A percentile compares a stretch with the other conserved stretches of the same genome.
Evolutionary conservation across 2,888 invertebrate species (phyloP).

Genomic region (Watsonalla cultraria): DNA sequence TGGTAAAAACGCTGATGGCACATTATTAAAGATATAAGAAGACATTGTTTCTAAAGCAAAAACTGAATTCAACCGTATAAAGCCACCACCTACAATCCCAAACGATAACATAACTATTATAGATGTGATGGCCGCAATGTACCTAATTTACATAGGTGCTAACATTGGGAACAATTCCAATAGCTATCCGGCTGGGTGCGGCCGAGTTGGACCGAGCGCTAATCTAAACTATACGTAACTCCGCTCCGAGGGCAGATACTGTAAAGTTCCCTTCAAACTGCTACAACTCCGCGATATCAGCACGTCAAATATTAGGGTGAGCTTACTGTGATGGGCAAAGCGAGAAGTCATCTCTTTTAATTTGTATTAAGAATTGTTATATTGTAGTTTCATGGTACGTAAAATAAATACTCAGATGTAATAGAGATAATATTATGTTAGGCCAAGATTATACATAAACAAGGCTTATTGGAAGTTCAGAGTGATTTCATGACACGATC

Average conservation of each 20-base stretch:
- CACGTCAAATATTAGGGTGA: conserved; percentile 32
- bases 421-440: no score
- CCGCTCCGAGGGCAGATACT: conserved; percentile 28
- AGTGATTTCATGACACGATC: no score
- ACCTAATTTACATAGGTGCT: conserved; percentile 2
- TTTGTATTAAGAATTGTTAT: no score
- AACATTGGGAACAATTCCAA: conserved; percentile 1
- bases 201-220: conserved; percentile 8
- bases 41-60: no score
- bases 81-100: background rate
- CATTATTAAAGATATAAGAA: no score
- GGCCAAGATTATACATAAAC: no score
- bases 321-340: conserved; percentile 4
- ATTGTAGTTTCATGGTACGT: no score
- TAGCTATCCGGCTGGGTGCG: conserved; percentile 7
- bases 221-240: conserved; percentile 11
- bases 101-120: background rate
- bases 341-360: no score
- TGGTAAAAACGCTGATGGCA: no score
- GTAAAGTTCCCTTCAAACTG: conserved; percentile 39
- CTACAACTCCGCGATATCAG: conserved; percentile 30
- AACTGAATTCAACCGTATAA: background rate
- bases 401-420: no score
- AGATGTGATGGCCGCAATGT: background rate
- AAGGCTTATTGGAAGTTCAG: no score